Percentiles rank a stretch among this genome's conserved stretches.
Evolutionary conservation across 2,888 invertebrate genomes (phyloP).

Genomic region (Lampropteryx suffumata): DNA sequence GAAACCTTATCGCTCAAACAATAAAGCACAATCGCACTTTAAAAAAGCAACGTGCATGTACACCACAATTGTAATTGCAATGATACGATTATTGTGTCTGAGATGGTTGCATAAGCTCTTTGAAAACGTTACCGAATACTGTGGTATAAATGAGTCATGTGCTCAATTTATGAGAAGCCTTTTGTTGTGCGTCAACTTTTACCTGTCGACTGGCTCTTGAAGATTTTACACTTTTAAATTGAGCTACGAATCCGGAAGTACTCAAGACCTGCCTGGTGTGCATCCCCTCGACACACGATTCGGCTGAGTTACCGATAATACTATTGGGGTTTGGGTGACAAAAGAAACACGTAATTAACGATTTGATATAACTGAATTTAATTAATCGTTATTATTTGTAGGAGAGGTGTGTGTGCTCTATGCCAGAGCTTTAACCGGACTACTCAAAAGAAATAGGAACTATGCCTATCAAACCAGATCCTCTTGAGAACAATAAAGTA

Average conservation of each 20-base stretch:
- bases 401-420: too few relatives aligned
- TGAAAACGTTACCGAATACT: conserved; percentile 45
- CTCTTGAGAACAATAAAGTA: too few relatives aligned
- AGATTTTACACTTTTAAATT: conserved; percentile 10
- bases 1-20: conserved; percentile 62
- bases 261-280: conserved; percentile 2
- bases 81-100: conserved; percentile 41
- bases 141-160: conserved; percentile 53
- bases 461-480: too few relatives aligned
- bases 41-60: conserved; percentile 30
- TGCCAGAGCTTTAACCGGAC: too few relatives aligned
- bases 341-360: too few relatives aligned
- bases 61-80: conserved; percentile 26
- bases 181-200: conserved; percentile 47
- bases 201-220: conserved; percentile 41
- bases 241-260: conserved; percentile 11
- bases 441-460: too few relatives aligned
- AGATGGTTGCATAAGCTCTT: conserved; percentile 44
- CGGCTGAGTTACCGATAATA: background rate
- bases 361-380: too few relatives aligned
- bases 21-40: conserved; percentile 45
- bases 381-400: too few relatives aligned
- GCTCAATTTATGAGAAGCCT: conserved; percentile 42
- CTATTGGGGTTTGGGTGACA: too few relatives aligned
- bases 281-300: background rate